These are phyloP conservation scores for Dunckerocampus dactyliophorus DNA, from an alignment of 2,113 vertebrate genomes.

Conservation along the genomic window DNA sequence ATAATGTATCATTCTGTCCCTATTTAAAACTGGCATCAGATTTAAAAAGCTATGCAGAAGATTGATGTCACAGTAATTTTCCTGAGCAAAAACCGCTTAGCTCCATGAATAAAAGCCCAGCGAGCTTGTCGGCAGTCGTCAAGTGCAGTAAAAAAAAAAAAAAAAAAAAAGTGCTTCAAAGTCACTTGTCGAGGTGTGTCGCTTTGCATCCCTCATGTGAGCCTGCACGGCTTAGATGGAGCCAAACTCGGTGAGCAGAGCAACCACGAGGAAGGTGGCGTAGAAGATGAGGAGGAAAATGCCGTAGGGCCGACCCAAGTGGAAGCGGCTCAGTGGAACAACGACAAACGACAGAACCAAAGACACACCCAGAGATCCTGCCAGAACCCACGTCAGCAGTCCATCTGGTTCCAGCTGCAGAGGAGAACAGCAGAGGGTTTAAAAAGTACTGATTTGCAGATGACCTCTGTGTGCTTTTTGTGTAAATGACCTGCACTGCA, in stretches of 20 bases:
- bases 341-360: conserved; percentile 83
- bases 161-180: conserved; percentile 26
- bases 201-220: conserved; percentile 2
- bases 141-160: background rate
- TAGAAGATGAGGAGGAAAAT: conserved; percentile 84
- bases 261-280: conserved; percentile 77
- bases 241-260: conserved; percentile 87
- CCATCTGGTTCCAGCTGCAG: conserved; percentile 82
- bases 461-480: background rate
- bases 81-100: conserved; percentile 24
- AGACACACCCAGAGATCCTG: conserved; percentile 84
- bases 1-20: background rate
- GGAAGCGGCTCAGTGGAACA: conserved; percentile 83
- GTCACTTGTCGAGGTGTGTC: background rate
- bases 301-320: conserved; percentile 75
- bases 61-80: conserved; percentile 36
- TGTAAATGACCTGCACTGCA: conserved; percentile 74
- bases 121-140: background rate
- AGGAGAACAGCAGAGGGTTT: background rate
- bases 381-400: conserved; percentile 87
- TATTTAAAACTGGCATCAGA: conserved; percentile 10
- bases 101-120: conserved; percentile 6
- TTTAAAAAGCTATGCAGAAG: background rate
- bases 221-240: conserved; percentile 60
- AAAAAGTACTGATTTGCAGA: background rate